phyloP scores from a whole-genome alignment of 2,888 invertebrate species.

The Megastigmus dorsalis region DNA sequence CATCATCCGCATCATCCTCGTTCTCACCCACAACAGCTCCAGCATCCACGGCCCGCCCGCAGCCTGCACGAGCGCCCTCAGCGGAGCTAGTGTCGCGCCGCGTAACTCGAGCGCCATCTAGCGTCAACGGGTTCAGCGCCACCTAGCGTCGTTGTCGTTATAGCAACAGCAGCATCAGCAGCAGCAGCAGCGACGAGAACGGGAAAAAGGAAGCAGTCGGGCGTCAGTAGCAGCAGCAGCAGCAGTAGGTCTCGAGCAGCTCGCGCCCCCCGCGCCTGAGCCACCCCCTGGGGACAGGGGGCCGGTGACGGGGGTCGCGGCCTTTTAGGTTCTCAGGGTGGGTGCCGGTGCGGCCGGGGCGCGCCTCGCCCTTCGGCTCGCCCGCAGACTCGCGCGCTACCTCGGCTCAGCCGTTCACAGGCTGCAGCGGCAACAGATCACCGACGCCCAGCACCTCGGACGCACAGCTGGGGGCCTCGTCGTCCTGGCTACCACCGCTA shows the following conservation, averaged over 20 bases:
- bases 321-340: slow-evolving; percentile 75
- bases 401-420: slow-evolving; percentile 63
- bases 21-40: slow-evolving; percentile 31
- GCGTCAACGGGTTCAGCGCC: neutral
- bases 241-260: slow-evolving; percentile 53
- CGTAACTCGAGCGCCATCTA: neutral
- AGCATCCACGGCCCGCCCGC: slow-evolving; percentile 12
- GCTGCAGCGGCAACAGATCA: neutral
- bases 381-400: slow-evolving; percentile 69
- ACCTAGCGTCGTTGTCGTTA: neutral
- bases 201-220: neutral
- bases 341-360: slow-evolving; percentile 81
- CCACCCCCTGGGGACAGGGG: slow-evolving; percentile 80
- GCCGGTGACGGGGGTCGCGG: slow-evolving; percentile 69
- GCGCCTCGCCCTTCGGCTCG: slow-evolving; percentile 78
- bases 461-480: slow-evolving; percentile 54
- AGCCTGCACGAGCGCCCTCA: slow-evolving; percentile 25
- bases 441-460: neutral
- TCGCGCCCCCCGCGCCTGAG: slow-evolving; percentile 64
- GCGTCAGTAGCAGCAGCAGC: neutral
- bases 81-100: slow-evolving; percentile 47
- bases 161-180: neutral
- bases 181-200: neutral
- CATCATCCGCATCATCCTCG: slow-evolving; percentile 10
- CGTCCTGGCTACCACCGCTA: slow-evolving; percentile 56